phyloP scores from a whole-genome alignment of 2,113 vertebrate genomes.

The Dendropsophus ebraccatus region DNA sequence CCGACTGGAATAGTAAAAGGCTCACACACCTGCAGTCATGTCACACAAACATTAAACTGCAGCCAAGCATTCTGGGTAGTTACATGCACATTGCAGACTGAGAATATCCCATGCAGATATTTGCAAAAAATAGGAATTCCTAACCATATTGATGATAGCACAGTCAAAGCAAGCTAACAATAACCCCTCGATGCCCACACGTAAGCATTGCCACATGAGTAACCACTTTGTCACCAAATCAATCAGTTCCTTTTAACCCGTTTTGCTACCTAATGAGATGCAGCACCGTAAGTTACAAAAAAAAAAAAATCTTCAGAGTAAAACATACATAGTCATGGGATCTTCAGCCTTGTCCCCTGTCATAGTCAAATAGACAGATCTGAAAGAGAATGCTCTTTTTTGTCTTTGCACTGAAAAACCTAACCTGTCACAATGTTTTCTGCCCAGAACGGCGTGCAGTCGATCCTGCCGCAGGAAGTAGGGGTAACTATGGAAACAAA shows the following conservation, averaged over 20 bases:
- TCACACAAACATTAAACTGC: background rate
- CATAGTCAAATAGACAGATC: background rate
- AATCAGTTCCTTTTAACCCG: background rate
- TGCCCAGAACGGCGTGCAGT: too few relatives aligned
- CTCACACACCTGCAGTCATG: background rate
- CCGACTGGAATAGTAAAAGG: background rate
- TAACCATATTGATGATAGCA: background rate
- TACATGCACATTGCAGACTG: slow-evolving; percentile 15
- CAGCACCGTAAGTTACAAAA: slow-evolving; percentile 1
- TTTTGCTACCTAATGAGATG: slow-evolving; percentile 19
- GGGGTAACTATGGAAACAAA: too few relatives aligned
- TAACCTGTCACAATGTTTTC: background rate
- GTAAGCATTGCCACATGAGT: background rate
- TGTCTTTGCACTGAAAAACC: slow-evolving; percentile 11
- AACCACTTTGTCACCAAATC: background rate
- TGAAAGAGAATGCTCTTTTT: background rate
- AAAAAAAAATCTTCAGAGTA: slow-evolving; percentile 11
- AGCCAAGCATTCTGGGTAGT: background rate
- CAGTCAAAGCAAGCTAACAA: slow-evolving; percentile 5
- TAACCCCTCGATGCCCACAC: slow-evolving; percentile 1
- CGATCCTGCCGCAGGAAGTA: too few relatives aligned
- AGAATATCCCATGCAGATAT: background rate
- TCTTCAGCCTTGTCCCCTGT: slow-evolving; percentile 1
- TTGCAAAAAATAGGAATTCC: background rate
- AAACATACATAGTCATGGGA: slow-evolving; percentile 28